Evolutionary conservation across 2,888 invertebrate genomes (phyloP).

Genomic region (Microchrysa polita): DNA sequence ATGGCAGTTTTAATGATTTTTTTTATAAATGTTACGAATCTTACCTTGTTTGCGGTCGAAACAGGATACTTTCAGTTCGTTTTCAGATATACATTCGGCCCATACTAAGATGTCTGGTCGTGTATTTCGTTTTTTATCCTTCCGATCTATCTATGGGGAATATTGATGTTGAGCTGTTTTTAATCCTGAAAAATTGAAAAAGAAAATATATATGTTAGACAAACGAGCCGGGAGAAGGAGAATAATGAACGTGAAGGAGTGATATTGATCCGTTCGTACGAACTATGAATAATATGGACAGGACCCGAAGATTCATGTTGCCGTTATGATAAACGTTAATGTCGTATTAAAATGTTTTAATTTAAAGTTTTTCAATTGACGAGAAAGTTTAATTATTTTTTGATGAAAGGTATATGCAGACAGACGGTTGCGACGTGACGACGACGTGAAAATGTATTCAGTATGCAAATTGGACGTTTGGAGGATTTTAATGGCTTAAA

Average conservation of each 20-base stretch:
- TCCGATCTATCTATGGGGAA: neutral
- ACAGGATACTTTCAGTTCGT: conserved; percentile 15
- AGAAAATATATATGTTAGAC: no score
- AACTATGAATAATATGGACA: no score
- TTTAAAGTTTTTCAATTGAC: conserved; percentile 26
- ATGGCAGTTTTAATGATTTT: conserved; percentile 41
- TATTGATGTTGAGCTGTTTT: neutral
- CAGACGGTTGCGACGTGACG: no score
- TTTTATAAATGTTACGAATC: conserved; percentile 39
- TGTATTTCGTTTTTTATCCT: neutral
- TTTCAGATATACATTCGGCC: neutral
- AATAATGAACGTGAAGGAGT: no score
- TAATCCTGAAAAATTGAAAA: conserved; percentile 30
- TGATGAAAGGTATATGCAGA: neutral
- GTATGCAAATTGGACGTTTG: no score
- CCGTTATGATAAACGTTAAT: no score
- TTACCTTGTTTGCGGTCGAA: conserved; percentile 28
- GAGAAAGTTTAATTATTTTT: conserved; percentile 35
- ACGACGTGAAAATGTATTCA: no score
- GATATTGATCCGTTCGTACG: no score
- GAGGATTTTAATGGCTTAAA: no score
- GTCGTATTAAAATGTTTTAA: conserved; percentile 15
- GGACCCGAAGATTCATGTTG: no score
- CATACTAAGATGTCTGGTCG: neutral
- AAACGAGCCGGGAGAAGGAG: neutral